Conservation (phyloP, 2,888 invertebrate genomes). For the Prosopocoilus inquinatus region DNA sequence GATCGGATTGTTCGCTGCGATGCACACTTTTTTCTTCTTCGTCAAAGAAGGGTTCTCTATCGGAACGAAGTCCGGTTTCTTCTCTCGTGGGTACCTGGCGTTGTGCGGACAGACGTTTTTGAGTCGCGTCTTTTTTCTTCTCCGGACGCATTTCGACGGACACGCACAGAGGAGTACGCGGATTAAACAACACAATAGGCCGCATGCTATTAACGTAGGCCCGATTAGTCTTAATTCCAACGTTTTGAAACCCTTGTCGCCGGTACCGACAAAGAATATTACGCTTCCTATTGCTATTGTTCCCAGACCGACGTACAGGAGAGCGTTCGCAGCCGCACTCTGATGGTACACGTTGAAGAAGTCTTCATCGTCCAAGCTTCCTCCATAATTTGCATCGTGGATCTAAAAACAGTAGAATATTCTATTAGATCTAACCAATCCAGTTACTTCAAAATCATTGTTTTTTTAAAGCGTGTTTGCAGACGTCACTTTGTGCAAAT, state of each 20-base stretch:
- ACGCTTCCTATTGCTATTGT: conserved; percentile 81
- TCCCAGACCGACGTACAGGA: conserved; percentile 82
- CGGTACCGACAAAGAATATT: conserved; percentile 86
- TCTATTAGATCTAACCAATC: too few relatives aligned
- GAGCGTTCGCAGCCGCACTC: conserved; percentile 79
- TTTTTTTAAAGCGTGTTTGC: not conserved
- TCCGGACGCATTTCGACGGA: conserved; percentile 72
- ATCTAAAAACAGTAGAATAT: conserved; percentile 59
- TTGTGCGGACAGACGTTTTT: conserved; percentile 51
- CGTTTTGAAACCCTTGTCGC: conserved; percentile 85
- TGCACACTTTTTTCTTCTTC: conserved; percentile 50
- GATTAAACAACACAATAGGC: conserved; percentile 78
- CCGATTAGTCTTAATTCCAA: conserved; percentile 83
- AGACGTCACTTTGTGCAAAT: conserved; percentile 5
- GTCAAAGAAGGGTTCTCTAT: conserved; percentile 36
- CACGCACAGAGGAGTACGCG: conserved; percentile 83
- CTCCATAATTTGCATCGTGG: conserved; percentile 80
- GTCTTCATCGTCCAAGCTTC: conserved; percentile 70
- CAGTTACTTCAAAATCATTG: not conserved
- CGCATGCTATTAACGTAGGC: conserved; percentile 68
- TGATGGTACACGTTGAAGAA: conserved; percentile 66
- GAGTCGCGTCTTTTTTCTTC: conserved; percentile 62
- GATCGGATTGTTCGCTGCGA: conserved; percentile 45
- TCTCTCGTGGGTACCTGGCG: conserved; percentile 33
- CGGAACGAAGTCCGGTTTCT: conserved; percentile 38